phyloP scores from a whole-genome alignment of 2,888 invertebrate genomes.

The Acanthopleura granulata region DNA sequence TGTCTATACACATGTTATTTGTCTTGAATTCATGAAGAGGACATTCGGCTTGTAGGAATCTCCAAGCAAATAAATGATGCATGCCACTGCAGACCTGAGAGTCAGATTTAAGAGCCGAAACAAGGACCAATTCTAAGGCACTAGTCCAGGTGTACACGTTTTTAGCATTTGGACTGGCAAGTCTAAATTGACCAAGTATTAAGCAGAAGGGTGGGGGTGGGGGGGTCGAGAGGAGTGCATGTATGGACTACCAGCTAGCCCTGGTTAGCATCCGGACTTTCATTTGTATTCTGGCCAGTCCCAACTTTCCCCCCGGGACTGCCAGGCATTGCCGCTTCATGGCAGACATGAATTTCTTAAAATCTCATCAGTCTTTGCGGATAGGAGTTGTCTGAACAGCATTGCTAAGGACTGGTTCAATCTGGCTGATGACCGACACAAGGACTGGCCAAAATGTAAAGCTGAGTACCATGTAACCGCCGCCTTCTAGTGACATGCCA shows the following conservation, averaged over 20 bases:
- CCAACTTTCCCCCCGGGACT: neutral
- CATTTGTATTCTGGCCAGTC: neutral
- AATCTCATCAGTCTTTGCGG: constrained; percentile 14
- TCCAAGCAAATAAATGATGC: too few species aligned
- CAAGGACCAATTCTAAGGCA: too few species aligned
- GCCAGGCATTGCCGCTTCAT: neutral
- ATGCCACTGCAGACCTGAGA: too few species aligned
- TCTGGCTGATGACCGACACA: neutral
- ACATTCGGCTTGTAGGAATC: too few species aligned
- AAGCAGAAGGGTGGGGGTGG: too few species aligned
- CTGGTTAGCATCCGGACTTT: neutral
- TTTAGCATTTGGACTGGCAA: neutral
- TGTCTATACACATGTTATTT: too few species aligned
- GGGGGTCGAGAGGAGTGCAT: neutral
- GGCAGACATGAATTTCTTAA: constrained; percentile 6
- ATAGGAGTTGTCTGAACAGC: neutral
- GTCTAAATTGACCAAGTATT: neutral
- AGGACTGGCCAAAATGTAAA: neutral
- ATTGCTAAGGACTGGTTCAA: neutral
- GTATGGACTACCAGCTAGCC: neutral
- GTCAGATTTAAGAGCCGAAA: too few species aligned
- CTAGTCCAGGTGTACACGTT: too few species aligned
- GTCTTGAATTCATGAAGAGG: too few species aligned
- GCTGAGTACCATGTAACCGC: neutral
- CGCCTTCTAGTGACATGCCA: neutral